Conservation (phyloP, 2,113 vertebrate species). For the Arenaria interpres region DNA sequence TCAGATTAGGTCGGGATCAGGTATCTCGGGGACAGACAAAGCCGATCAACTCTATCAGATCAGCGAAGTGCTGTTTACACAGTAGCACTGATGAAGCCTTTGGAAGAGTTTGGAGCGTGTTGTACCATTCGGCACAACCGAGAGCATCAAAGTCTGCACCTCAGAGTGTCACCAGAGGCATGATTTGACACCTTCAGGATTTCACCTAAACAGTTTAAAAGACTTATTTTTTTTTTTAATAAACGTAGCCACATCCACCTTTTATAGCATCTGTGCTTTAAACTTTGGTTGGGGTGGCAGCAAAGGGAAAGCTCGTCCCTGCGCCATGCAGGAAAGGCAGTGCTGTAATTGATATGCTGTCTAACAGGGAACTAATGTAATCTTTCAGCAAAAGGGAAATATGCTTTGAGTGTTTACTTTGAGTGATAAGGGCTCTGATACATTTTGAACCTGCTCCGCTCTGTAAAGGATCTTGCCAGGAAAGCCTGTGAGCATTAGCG, state of each 20-base stretch:
- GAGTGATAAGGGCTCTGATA: conserved; percentile 18
- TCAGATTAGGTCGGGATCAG: neutral
- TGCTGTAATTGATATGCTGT: neutral
- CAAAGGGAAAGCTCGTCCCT: neutral
- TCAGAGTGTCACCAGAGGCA: neutral
- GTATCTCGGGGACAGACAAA: neutral
- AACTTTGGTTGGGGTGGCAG: neutral
- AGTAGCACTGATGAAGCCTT: neutral
- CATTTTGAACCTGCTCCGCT: neutral
- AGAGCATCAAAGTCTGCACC: neutral
- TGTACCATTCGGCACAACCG: neutral
- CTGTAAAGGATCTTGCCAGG: neutral
- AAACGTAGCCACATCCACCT: neutral
- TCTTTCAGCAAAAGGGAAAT: conserved; percentile 32
- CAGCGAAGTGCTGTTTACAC: neutral
- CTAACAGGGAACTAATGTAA: neutral
- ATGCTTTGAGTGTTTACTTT: neutral
- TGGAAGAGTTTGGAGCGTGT: fast-evolving
- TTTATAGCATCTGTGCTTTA: neutral
- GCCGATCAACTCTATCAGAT: neutral
- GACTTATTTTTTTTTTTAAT: neutral
- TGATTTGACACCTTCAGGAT: neutral
- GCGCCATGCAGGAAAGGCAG: neutral
- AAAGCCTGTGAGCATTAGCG: neutral
- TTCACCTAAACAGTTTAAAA: neutral